A percentile compares a stretch with the other conserved stretches of the same genome.
These are phyloP conservation scores for Melanocharis versteri DNA, from an alignment of 2,113 vertebrate genomes.

Conservation along the genomic window DNA sequence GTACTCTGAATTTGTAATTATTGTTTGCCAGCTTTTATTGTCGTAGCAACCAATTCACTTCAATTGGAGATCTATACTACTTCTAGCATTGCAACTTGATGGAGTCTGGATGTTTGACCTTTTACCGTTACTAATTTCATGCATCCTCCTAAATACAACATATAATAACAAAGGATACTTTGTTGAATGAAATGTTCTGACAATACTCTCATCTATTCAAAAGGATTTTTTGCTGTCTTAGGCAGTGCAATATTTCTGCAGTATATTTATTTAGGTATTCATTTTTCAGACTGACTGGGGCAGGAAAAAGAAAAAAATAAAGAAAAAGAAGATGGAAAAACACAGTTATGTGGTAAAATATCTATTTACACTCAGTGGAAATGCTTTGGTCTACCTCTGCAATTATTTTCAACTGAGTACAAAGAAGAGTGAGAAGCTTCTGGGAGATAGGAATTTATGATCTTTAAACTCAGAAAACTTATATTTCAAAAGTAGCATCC, in stretches of 20 bases:
- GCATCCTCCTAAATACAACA: background rate
- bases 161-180: background rate
- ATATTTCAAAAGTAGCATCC: background rate
- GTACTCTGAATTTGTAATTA: background rate
- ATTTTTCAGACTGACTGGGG: background rate
- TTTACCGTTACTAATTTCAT: background rate
- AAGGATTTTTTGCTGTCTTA: background rate
- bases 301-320: accelerated
- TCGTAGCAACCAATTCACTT: background rate
- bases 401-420: background rate
- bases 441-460: background rate
- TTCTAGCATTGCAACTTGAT: background rate
- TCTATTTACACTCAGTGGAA: background rate
- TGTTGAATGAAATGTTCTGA: background rate
- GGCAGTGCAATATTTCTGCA: background rate
- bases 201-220: background rate
- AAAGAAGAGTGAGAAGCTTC: background rate
- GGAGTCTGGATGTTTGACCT: background rate
- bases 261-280: background rate
- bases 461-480: background rate
- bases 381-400: background rate
- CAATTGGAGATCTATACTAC: background rate
- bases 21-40: background rate
- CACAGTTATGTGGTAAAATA: background rate
- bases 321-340: background rate